These are phyloP conservation scores for Miichthys miiuy DNA, from an alignment of 2,797 vertebrate species.

Conservation along the genomic window DNA sequence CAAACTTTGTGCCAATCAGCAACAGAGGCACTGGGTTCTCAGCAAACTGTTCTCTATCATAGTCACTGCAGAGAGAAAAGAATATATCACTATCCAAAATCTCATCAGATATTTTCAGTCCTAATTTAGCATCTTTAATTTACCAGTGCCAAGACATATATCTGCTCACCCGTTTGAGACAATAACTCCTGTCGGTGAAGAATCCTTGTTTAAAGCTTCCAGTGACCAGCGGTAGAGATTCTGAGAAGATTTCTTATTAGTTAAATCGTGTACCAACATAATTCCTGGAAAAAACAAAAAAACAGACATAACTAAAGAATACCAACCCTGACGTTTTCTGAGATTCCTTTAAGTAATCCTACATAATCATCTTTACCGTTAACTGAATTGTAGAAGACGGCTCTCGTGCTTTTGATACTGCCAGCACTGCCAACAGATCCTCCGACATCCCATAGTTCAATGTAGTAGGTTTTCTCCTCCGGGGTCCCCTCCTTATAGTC, in stretches of 20 bases:
- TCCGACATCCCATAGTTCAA: conserved; percentile 98
- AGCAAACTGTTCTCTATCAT: conserved; percentile 96
- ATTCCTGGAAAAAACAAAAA: conserved; percentile 86
- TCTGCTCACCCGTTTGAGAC: conserved; percentile 94
- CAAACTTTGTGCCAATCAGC: conserved; percentile 97
- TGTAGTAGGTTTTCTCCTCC: conserved; percentile 97
- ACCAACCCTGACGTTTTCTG: background rate
- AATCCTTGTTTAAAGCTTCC: conserved; percentile 95
- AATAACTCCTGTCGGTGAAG: conserved; percentile 93
- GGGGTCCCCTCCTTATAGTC: conserved; percentile 99
- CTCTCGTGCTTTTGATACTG: conserved; percentile 96
- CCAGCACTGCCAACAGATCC: conserved; percentile 95
- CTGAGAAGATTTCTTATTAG: conserved; percentile 99
- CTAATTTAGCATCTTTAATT: background rate
- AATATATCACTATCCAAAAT: background rate
- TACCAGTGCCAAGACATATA: background rate
- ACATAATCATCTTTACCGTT: conserved; percentile 87
- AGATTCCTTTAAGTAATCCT: background rate
- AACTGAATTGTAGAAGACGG: conserved; percentile 96
- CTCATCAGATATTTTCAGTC: too few species aligned
- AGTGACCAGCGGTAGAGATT: conserved; percentile 97
- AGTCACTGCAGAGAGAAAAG: conserved; percentile 86
- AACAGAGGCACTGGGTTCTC: conserved; percentile 96
- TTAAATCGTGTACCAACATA: conserved; percentile 97
- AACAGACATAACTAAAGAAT: background rate